Conservation (phyloP, 2,888 invertebrate species). For the Phyllotreta cruciferae region DNA sequence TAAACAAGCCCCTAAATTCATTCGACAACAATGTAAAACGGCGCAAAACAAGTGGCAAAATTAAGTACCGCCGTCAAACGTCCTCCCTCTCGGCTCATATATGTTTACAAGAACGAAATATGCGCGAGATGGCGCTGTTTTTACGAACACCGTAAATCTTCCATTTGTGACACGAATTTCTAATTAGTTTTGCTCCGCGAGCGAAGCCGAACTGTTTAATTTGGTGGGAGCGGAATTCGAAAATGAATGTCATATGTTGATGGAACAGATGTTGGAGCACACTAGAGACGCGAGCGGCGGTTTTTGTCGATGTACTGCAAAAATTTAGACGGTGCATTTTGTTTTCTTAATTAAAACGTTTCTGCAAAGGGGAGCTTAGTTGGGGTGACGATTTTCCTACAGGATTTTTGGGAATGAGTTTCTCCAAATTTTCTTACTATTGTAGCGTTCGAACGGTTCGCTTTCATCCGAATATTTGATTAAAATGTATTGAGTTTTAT, state of each 20-base stretch:
- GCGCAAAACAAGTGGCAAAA: slow-evolving; percentile 3
- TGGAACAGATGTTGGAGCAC: slow-evolving; percentile 11
- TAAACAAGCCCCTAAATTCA: slow-evolving; percentile 3
- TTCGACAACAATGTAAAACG: slow-evolving; percentile 15
- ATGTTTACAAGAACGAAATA: slow-evolving; percentile 35
- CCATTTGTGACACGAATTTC: slow-evolving; percentile 32
- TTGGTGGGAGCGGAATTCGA: slow-evolving; percentile 16
- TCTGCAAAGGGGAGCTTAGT: too few species aligned
- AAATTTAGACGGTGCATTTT: too few species aligned
- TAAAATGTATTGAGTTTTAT: too few species aligned
- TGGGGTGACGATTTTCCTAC: too few species aligned
- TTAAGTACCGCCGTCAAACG: slow-evolving; percentile 25
- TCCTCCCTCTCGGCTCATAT: slow-evolving; percentile 28
- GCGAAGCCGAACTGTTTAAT: slow-evolving; percentile 23
- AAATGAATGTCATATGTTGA: slow-evolving; percentile 12
- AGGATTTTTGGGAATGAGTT: too few species aligned
- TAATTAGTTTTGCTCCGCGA: slow-evolving; percentile 29
- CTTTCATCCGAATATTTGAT: too few species aligned
- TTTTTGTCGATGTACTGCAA: too few species aligned
- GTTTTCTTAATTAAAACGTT: too few species aligned
- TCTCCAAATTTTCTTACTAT: too few species aligned
- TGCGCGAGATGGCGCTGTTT: slow-evolving; percentile 28
- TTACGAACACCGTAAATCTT: slow-evolving; percentile 32
- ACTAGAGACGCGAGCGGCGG: background rate
- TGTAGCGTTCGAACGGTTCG: too few species aligned